phyloP scores from a whole-genome alignment of 2,888 invertebrate genomes.

The Rhaphigaster nebulosa region DNA sequence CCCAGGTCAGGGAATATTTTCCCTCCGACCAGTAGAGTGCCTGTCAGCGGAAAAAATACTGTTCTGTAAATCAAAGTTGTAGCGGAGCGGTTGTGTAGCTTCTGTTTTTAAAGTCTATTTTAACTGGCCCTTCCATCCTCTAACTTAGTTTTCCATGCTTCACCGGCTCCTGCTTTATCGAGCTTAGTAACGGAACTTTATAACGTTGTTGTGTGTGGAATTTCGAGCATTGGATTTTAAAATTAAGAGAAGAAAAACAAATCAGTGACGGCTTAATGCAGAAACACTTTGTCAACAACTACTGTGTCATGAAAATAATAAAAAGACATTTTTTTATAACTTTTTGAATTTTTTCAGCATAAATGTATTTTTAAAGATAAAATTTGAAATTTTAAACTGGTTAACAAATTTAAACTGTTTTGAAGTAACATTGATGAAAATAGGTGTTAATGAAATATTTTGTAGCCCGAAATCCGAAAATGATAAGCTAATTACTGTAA shows the following conservation, averaged over 20 bases:
- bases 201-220: background rate
- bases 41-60: constrained; percentile 17
- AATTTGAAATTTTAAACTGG: too few relatives aligned
- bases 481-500: too few relatives aligned
- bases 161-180: background rate
- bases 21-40: background rate
- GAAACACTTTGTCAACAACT: too few relatives aligned
- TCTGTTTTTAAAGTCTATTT: constrained; percentile 27
- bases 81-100: constrained; percentile 10
- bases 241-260: background rate
- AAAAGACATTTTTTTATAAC: too few relatives aligned
- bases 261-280: background rate
- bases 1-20: background rate
- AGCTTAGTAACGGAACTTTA: background rate
- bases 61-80: constrained; percentile 36
- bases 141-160: constrained; percentile 11
- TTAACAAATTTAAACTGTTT: too few relatives aligned
- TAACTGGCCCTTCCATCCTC: constrained; percentile 10
- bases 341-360: too few relatives aligned
- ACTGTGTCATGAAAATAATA: too few relatives aligned
- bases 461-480: too few relatives aligned
- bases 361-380: too few relatives aligned
- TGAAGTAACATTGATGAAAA: too few relatives aligned
- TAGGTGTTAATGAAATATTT: too few relatives aligned
- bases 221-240: background rate